Evolutionary conservation across 2,888 invertebrate species (phyloP).

Genomic region (Mesoligia furuncula): DNA sequence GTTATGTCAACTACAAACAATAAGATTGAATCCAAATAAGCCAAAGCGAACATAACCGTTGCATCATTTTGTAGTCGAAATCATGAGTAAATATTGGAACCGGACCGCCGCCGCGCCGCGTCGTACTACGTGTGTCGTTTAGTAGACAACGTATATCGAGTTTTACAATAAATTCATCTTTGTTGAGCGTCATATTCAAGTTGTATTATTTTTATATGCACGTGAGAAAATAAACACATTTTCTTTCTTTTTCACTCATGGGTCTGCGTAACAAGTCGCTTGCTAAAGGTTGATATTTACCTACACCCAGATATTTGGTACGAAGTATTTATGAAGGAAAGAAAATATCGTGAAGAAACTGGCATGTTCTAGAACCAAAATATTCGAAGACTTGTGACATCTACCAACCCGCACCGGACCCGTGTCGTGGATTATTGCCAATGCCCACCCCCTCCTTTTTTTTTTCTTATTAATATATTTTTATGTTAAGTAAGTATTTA

Average conservation of each 20-base stretch:
- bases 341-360: not conserved
- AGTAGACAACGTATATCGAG: not conserved
- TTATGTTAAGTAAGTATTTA: not conserved
- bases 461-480: no score
- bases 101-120: no score
- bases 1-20: not conserved
- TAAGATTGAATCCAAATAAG: not conserved
- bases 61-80: not conserved
- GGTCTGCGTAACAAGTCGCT: not conserved
- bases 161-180: not conserved
- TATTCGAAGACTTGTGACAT: not conserved
- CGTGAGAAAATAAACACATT: not conserved
- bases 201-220: not conserved
- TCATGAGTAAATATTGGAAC: constrained; percentile 1
- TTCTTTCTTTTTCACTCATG: not conserved
- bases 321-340: not conserved
- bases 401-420: not conserved
- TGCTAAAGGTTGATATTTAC: not conserved
- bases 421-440: not conserved
- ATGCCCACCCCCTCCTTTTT: not conserved
- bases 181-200: not conserved
- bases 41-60: not conserved
- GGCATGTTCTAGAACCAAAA: not conserved
- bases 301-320: not conserved
- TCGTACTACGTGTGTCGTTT: not conserved